phyloP scores from a whole-genome alignment of 2,113 vertebrate species.

The Tachysurus fulvidraco region DNA sequence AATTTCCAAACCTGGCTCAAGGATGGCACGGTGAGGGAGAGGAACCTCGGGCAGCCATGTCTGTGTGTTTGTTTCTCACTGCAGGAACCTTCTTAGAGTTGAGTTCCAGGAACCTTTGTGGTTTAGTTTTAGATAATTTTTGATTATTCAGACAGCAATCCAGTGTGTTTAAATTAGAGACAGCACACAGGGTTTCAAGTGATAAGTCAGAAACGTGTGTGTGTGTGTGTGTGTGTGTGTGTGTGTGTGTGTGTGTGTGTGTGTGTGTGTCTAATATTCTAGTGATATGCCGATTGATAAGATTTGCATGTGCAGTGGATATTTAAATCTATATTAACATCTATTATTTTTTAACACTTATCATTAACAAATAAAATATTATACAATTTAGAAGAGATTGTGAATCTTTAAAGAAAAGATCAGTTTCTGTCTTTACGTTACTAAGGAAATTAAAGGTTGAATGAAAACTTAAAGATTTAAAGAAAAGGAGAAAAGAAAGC shows the following conservation, averaged over 20 bases:
- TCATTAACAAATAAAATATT: no score
- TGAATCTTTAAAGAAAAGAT: no score
- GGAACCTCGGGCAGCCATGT: neutral
- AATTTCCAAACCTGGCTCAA: conserved; percentile 86
- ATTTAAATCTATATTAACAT: neutral
- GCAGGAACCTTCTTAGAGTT: neutral
- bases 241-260: neutral
- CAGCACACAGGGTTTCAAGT: neutral
- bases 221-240: neutral
- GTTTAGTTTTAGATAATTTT: neutral
- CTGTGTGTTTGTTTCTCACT: neutral
- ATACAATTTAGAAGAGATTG: no score
- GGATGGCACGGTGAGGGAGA: conserved; percentile 76
- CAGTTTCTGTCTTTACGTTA: no score
- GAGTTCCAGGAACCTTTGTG: neutral
- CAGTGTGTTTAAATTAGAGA: neutral
- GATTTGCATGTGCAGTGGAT: neutral
- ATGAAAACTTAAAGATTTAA: neutral
- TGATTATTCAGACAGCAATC: neutral
- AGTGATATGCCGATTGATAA: neutral
- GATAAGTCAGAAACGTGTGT: neutral
- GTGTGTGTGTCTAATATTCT: neutral
- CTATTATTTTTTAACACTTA: no score
- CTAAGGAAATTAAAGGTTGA: no score
- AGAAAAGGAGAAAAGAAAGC: neutral